Base-by-base conservation (phyloP, 1,140 invertebrate species). In the Aphidius ervi region DNA sequence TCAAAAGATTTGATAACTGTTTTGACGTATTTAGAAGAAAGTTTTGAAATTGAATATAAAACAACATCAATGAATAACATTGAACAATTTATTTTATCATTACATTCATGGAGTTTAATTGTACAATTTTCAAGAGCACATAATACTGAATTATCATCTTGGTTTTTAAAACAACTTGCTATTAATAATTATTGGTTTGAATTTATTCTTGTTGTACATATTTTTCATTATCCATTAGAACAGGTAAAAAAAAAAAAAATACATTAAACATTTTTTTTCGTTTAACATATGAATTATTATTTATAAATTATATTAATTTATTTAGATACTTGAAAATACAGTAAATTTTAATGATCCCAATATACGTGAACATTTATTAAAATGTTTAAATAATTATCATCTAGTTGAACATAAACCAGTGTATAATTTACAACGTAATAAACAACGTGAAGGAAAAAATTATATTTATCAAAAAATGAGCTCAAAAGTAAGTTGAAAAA, bases 131-230 rank as follows among this genome's bases (percentile, higher is more conserved):
- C 85, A 10, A 73, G 73, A 65, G 65, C 81, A 31, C 84, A 86
- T 58, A 82, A 83, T 62, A 69, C 82, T 37, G 70, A 77, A 31
- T 67, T 85, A 31, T 86, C 87, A 3, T 79, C 82, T 63, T 67
- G 67, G 52, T 81, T 85, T 56, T 68, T 86, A 10, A 81, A 74
- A 65, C 75, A 81, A 65, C 84, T 85, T 58, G 80, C 84, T 6
- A 71, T 69, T 46, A 69, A 79, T 3, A 82, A 86, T 70, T 74
- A 81, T 23, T 88, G 86, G 86, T 82, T 87, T 58, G 82, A 84
- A 53, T 88, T 88, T 70, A 68, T 86, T 42, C 69, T 87, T 40
- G 85, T 85, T 55, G 81, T 81, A 8, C 82, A 88, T 61, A 81
- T 86, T 8, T 86, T 86, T 67, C 74, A 82, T 56, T 88, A 88